Conservation (phyloP, 2,888 invertebrate genomes). For the Melipona beecheii region DNA sequence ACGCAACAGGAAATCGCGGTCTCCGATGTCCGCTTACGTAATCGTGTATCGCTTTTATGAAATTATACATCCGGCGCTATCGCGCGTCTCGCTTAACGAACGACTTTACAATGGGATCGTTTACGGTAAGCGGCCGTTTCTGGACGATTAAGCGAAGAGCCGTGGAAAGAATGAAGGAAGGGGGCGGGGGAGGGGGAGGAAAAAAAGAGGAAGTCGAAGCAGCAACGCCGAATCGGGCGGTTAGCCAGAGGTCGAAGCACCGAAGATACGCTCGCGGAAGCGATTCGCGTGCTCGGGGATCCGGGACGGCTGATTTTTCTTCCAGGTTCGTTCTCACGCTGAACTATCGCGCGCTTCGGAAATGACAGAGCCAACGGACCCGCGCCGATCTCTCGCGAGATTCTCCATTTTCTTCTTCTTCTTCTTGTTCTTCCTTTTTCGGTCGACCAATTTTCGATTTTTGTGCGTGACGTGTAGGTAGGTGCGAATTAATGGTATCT, state of each 20-base stretch:
- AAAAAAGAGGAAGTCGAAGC: no score
- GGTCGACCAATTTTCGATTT: slow-evolving; percentile 11
- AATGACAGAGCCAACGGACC: slow-evolving; percentile 9
- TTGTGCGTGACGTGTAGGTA: background rate
- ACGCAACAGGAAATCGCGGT: slow-evolving; percentile 44
- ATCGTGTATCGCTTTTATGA: slow-evolving; percentile 33
- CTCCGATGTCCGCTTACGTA: slow-evolving; percentile 35
- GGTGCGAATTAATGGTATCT: background rate
- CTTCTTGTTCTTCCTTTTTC: background rate
- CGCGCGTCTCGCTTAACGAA: slow-evolving; percentile 25
- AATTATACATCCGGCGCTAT: slow-evolving; percentile 48
- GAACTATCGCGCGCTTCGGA: slow-evolving; percentile 38
- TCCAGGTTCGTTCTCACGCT: slow-evolving; percentile 50
- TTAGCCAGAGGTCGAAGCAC: background rate
- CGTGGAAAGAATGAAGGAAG: background rate
- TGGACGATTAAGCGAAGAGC: slow-evolving; percentile 1
- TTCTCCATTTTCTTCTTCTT: background rate
- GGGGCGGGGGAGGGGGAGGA: no score
- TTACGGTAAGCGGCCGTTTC: background rate
- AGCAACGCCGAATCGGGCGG: background rate
- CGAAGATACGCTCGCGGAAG: slow-evolving; percentile 48
- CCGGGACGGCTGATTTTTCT: slow-evolving; percentile 55
- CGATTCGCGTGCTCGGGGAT: slow-evolving; percentile 47
- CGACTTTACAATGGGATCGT: slow-evolving; percentile 24
- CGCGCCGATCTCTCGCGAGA: slow-evolving; percentile 28